Percentiles rank a stretch among this genome's conserved stretches.
Conservation (phyloP, 2,888 invertebrate species). For the Acronicta alni region DNA sequence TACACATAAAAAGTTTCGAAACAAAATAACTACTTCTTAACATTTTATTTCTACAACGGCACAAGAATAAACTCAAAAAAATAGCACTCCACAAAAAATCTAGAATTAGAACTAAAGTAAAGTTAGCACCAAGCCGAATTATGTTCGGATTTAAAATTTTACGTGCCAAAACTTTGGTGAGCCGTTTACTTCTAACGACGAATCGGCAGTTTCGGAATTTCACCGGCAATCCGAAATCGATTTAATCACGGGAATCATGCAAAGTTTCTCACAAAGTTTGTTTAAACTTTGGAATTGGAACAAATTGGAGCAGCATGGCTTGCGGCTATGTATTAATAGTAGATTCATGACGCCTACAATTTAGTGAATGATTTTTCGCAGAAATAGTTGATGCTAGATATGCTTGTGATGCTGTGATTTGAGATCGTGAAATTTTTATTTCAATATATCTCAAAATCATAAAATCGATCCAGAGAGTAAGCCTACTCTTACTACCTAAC, state of each 20-base stretch:
- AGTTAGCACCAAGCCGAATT: constrained; percentile 69
- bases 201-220: constrained; percentile 83
- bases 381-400: constrained; percentile 51
- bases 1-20: constrained; percentile 7
- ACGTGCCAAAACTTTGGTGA: constrained; percentile 76
- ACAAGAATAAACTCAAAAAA: constrained; percentile 16
- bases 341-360: constrained; percentile 79
- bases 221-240: constrained; percentile 86
- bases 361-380: constrained; percentile 68
- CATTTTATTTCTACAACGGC: constrained; percentile 27
- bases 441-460: too few relatives aligned
- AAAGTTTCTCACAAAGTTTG: constrained; percentile 85
- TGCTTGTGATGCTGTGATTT: not conserved
- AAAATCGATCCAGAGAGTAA: too few relatives aligned
- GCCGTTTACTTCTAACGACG: constrained; percentile 81
- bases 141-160: constrained; percentile 77
- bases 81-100: constrained; percentile 30
- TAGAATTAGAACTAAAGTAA: constrained; percentile 59
- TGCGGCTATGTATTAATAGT: constrained; percentile 84
- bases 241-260: constrained; percentile 87
- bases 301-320: constrained; percentile 86
- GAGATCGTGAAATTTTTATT: too few relatives aligned
- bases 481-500: too few relatives aligned
- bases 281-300: constrained; percentile 84
- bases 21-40: constrained; percentile 18